Evolutionary conservation across 2,113 vertebrate species (phyloP).

Genomic region (Pandion haliaetus): DNA sequence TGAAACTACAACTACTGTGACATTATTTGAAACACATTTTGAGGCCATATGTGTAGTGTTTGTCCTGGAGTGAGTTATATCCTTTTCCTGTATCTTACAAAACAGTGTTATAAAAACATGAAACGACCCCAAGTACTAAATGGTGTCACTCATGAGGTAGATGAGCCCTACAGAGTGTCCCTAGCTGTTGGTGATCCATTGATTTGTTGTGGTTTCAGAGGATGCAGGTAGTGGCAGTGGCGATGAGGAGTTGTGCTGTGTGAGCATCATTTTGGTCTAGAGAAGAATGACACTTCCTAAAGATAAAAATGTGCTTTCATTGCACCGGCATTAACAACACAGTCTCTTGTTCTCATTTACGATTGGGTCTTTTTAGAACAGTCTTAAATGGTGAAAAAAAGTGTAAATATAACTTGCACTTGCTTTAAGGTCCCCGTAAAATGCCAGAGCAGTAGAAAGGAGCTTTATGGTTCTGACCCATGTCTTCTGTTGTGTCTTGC

Average conservation of each 20-base stretch:
- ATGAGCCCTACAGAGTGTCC: background rate
- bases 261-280: background rate
- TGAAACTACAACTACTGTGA: background rate
- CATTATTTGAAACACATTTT: conserved; percentile 16
- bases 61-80: conserved; percentile 6
- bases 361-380: background rate
- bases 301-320: background rate
- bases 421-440: background rate
- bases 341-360: background rate
- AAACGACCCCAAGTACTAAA: background rate
- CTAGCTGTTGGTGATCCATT: background rate
- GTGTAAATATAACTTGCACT: background rate
- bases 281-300: background rate
- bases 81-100: background rate
- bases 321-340: background rate
- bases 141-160: background rate
- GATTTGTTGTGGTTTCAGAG: background rate
- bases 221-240: background rate
- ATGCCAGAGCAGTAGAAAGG: background rate
- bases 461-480: background rate
- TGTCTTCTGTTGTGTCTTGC: background rate
- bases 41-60: background rate
- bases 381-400: background rate
- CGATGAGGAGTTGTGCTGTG: background rate
- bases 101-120: background rate